Base-by-base conservation (phyloP, 1,140 invertebrate genomes). In the Papilio helenus region DNA sequence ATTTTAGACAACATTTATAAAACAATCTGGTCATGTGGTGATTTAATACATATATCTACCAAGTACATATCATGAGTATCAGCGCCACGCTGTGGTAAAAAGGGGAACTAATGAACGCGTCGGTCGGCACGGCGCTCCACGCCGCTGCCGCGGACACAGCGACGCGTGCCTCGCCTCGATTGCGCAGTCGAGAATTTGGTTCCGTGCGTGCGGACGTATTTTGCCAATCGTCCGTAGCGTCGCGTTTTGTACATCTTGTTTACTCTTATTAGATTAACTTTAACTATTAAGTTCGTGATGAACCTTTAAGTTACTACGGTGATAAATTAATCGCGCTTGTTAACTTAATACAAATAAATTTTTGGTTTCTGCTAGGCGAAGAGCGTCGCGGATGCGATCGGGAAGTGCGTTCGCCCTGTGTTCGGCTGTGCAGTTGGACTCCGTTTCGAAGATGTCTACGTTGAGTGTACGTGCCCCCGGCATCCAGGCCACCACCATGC, bases 391-490 rank as follows among this genome's bases (percentile, higher is more conserved):
- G 89, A 92, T 93, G 90, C 88, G 90, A 89, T 91, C 87, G 78
- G 88, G 86, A 87, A 89, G 88, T 92, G 88, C 85, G 83, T 86
- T 84, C 76, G 76, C 76, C 81, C 82, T 84, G 88, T 89, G 86
- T 85, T 88, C 83, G 82, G 84, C 78, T 82, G 85, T 87, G 88
- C 76, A 77, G 23, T 85, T 86, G 85, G 87, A 91, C 87, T 89
- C 83, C 79, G 82, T 84, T 79, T 85, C 87, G 87, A 90, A 92
- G 81, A 94, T 94, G 93, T 94, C 93, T 83, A 83, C 92, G 84
- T 91, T 94, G 83, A 94, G 93, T 90, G 89, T 94, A 83, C 91
- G 92, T 80, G 91, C 92, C 61, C 92, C 92, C 18, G 90, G 89
- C 79, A 80, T 93, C 76, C 91, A 92, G 84, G 84, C 90, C 80